Conservation (phyloP, 2,797 vertebrate species). For the Spinus olivaceus region DNA sequence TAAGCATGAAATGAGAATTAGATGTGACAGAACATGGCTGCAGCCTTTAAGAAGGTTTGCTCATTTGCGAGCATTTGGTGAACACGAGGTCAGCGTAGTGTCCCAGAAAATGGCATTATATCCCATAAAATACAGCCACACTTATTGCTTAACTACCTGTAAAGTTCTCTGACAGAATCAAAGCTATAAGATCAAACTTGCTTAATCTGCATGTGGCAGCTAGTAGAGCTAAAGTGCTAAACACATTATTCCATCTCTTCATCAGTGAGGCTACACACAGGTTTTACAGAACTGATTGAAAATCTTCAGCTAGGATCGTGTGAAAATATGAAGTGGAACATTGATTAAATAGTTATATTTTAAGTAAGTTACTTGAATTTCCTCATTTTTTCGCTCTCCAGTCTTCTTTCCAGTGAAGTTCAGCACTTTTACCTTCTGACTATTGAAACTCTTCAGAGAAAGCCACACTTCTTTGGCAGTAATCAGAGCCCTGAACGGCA, state of each 20-base stretch:
- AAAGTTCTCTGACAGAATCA: background rate
- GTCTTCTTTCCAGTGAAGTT: background rate
- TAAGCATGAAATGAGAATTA: background rate
- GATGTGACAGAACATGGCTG: background rate
- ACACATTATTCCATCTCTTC: background rate
- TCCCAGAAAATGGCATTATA: background rate
- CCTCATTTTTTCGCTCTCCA: background rate
- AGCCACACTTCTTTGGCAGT: background rate
- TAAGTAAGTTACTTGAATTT: background rate
- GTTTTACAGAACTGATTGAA: background rate
- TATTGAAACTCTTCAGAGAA: conserved; percentile 14
- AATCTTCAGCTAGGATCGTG: background rate
- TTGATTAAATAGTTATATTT: conserved; percentile 12
- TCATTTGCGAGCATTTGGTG: background rate
- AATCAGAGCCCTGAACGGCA: background rate
- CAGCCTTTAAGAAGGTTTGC: background rate
- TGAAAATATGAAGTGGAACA: background rate
- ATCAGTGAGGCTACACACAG: background rate
- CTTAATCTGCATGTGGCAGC: background rate
- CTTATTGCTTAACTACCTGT: background rate
- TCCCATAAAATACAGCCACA: background rate
- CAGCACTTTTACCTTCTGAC: background rate
- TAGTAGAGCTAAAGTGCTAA: background rate
- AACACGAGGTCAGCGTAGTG: background rate
- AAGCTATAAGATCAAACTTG: background rate